Evolutionary conservation across 2,113 vertebrate species (phyloP), one percentile per base, ranked within the genome.

Genomic region (Phaethon lepturus): DNA sequence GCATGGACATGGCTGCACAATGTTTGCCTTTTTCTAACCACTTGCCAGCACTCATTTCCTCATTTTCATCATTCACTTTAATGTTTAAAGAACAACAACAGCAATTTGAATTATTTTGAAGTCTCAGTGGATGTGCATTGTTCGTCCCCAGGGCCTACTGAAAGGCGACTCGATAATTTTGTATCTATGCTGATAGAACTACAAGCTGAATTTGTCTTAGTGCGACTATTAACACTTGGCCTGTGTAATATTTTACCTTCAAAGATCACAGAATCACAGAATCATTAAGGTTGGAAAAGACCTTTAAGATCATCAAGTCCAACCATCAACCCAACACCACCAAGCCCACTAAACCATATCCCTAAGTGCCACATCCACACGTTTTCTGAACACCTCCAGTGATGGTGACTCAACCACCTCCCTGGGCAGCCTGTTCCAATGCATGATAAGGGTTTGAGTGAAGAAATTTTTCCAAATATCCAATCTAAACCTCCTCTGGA

Each of bases 21-120:
- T 45, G 66, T 18, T 84, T 47, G 62, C 47, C 71, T 93, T 38
- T 86, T 33, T 28, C 95, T 74, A 83, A 79, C 82, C 63, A 62
- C 90, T 95, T 88, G 90, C 92, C 96, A 95, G 85, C 38, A 31
- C 63, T 90, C 24, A 0, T 86, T 96, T 94, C 90, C 90, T 92
- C 63, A 26, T 94, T 92, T 97, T 74, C 94, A 93, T 86, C 50
- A 80, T 96, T 93, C 67, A 93, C 82, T 96, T 88, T 82, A 82
- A 92, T 86, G 85, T 88, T 90, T 95, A 55, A 88, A 92, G 87
- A 92, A n/a, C 50, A 95, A 55, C 40, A 76, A 33, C 67, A 95
- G 24, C 63, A 68, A 53, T 89, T 47, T 86, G 47, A 94, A 85
- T 83, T 71, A 95, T 79, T 93, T 40, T 95, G 87, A 86, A 86